Percentiles rank a stretch among this genome's conserved stretches.
These are phyloP conservation scores for Oncorhynchus kisutch DNA, from an alignment of 2,113 vertebrate species.

Conservation along the genomic window DNA sequence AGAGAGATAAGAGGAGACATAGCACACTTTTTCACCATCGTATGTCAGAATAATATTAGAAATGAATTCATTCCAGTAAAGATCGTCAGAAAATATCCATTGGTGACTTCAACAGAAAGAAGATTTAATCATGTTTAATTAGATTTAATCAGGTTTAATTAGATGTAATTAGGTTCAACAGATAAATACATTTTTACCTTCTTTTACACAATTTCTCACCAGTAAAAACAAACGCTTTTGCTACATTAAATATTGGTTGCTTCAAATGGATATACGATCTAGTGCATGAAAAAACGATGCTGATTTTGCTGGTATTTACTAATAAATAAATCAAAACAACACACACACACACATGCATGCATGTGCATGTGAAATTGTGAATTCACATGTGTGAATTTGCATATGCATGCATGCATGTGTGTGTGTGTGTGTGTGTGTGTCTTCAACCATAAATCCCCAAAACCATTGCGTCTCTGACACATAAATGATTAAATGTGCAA, in stretches of 20 bases:
- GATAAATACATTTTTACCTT: background rate
- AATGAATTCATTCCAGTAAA: background rate
- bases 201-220: background rate
- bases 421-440: background rate
- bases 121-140: background rate
- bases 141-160: no score
- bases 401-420: no score
- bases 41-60: background rate
- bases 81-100: background rate
- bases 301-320: constrained; percentile 8
- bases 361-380: constrained; percentile 9
- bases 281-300: constrained; percentile 12
- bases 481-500: constrained; percentile 46
- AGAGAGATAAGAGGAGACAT: background rate
- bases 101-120: background rate
- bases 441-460: constrained; percentile 28
- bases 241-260: background rate
- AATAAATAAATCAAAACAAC: no score
- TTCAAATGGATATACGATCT: constrained; percentile 31
- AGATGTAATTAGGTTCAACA: background rate
- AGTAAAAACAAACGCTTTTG: background rate
- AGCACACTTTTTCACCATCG: background rate
- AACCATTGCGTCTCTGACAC: constrained; percentile 36
- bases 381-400: background rate
- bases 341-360: no score